Percentiles rank a stretch among this genome's conserved stretches.
Conservation (phyloP, 2,797 vertebrate species). For the Gila robusta region DNA sequence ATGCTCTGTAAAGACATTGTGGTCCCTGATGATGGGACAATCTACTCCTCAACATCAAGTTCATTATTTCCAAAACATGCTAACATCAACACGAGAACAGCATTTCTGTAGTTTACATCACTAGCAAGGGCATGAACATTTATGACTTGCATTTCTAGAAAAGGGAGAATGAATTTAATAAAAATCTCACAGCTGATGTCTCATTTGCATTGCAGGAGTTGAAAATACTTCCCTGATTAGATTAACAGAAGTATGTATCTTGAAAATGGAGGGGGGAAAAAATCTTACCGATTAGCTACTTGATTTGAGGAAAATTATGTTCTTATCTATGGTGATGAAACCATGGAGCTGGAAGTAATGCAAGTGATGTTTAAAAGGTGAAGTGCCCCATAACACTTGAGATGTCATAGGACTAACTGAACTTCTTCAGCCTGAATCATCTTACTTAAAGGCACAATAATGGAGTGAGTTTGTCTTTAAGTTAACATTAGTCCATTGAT, state of each 20-base stretch:
- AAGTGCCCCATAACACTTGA: conserved; percentile 30
- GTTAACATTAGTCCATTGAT: conserved; percentile 63
- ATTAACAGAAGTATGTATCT: conserved; percentile 7
- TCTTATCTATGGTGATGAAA: conserved; percentile 26
- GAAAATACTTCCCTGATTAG: conserved; percentile 37
- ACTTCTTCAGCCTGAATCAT: conserved; percentile 70
- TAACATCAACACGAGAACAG: conserved; percentile 48
- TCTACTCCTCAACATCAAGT: conserved; percentile 39
- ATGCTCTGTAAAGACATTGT: conserved; percentile 44
- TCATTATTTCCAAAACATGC: conserved; percentile 44
- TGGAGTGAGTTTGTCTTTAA: conserved; percentile 77
- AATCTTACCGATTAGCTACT: not conserved
- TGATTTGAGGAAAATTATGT: not conserved
- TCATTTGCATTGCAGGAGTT: conserved; percentile 31
- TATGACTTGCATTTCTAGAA: conserved; percentile 24
- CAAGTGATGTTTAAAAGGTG: conserved; percentile 37
- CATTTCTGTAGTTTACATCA: conserved; percentile 27
- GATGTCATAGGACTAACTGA: conserved; percentile 59
- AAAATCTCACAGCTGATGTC: conserved; percentile 30
- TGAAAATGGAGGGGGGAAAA: not conserved
- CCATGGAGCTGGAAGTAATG: conserved; percentile 33
- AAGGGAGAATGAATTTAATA: conserved; percentile 15
- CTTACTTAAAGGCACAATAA: conserved; percentile 79
- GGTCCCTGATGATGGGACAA: conserved; percentile 57
- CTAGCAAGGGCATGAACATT: conserved; percentile 25